phyloP scores from a whole-genome alignment of 1,140 invertebrate species.

The Temnothorax nylanderi region DNA sequence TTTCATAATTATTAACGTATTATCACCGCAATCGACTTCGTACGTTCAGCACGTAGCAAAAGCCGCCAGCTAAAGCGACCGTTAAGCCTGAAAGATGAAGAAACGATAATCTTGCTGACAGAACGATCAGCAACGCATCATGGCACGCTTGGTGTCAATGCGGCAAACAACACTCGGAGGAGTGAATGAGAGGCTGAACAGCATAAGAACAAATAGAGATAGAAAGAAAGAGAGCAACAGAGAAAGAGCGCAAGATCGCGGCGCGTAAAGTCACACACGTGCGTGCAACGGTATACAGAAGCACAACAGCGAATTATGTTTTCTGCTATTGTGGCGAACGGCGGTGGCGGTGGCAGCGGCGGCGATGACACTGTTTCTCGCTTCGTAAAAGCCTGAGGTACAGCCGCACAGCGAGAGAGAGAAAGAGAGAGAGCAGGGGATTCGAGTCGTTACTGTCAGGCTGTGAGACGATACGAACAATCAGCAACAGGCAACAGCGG shows the following conservation, averaged over 20 bases:
- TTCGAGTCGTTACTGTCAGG: constrained; percentile 46
- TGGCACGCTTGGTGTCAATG: constrained; percentile 25
- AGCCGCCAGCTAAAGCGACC: constrained; percentile 36
- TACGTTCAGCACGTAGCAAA: background rate
- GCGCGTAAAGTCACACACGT: constrained; percentile 20
- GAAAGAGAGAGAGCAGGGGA: background rate
- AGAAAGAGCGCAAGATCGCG: background rate
- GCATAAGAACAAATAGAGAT: constrained; percentile 48
- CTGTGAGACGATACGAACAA: constrained; percentile 63
- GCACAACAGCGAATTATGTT: constrained; percentile 26
- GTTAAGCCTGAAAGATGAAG: constrained; percentile 38
- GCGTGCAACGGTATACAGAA: constrained; percentile 41
- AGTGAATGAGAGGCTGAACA: constrained; percentile 35
- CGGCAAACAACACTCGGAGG: constrained; percentile 37
- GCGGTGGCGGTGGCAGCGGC: background rate
- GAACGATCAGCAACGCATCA: constrained; percentile 23
- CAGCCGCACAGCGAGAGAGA: background rate
- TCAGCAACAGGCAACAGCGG: constrained; percentile 71
- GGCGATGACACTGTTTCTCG: background rate
- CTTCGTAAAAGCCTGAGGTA: constrained; percentile 5
- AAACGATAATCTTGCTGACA: constrained; percentile 32
- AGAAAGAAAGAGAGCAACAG: constrained; percentile 48
- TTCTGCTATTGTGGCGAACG: background rate
- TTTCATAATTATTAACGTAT: background rate
- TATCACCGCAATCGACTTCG: background rate